These are phyloP conservation scores for Cyrtodaria siliqua DNA, from an alignment of 2,888 invertebrate species.

Conservation along the genomic window DNA sequence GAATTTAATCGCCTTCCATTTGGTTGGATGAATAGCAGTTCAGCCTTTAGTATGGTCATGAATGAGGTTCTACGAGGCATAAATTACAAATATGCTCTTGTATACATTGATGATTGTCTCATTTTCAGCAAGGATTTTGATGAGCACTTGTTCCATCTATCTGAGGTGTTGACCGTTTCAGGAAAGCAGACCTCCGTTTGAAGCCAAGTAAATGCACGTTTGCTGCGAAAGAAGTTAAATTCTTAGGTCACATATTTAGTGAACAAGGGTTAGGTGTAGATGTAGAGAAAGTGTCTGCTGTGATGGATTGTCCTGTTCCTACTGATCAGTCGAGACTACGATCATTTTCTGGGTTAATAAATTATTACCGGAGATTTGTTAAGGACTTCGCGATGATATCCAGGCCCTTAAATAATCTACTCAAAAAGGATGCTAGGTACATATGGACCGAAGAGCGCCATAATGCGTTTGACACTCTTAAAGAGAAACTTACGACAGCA, in stretches of 20 bases:
- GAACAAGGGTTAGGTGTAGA: slow-evolving; percentile 57
- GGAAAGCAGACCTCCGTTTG: slow-evolving; percentile 50
- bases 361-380: slow-evolving; percentile 54
- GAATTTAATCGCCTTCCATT: slow-evolving; percentile 59
- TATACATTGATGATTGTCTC: slow-evolving; percentile 53
- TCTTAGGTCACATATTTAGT: slow-evolving; percentile 58
- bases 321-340: slow-evolving; percentile 52
- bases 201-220: slow-evolving; percentile 57
- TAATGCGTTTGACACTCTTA: slow-evolving; percentile 24
- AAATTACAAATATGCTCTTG: slow-evolving; percentile 58
- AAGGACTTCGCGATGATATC: slow-evolving; percentile 42
- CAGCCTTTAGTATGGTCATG: slow-evolving; percentile 54
- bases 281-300: slow-evolving; percentile 30
- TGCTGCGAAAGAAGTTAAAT: slow-evolving; percentile 44
- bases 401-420: slow-evolving; percentile 43
- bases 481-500: slow-evolving; percentile 1
- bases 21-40: slow-evolving; percentile 57
- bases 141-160: slow-evolving; percentile 56
- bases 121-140: slow-evolving; percentile 50
- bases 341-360: slow-evolving; percentile 43
- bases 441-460: slow-evolving; percentile 37
- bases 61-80: slow-evolving; percentile 55
- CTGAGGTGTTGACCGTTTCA: slow-evolving; percentile 50
- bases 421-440: slow-evolving; percentile 34
- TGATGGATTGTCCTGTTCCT: slow-evolving; percentile 32